Evolutionary conservation across 2,113 vertebrate species (phyloP), one percentile per base, ranked within the genome.

Genomic region (Lophotis ruficrista): DNA sequence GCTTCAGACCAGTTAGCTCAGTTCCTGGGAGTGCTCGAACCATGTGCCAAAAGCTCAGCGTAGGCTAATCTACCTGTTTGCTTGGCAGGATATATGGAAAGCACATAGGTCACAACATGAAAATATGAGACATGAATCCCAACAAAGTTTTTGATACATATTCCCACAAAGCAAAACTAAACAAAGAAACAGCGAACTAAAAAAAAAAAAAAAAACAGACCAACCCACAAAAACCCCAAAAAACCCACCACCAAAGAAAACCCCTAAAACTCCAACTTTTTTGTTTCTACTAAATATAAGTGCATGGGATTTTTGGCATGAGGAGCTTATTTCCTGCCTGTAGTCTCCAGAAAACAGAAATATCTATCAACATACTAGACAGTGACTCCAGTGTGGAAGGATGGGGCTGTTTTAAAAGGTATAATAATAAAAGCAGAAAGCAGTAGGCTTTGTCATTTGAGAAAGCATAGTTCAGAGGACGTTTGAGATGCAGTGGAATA

Each of bases 181-280:
- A 57, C 9, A 69, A 75, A 79, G 31, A 85, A 79, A 78, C 33
- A 58, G 28, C 8, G 5, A 62, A 23, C 14, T 68, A 75, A 61
- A 12, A 70, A 35, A 45, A 31, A 43, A 3, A 38, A 27, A 10
- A 22, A 19, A 30, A 28, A 4, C 45, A 37, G 50, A 15, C 7
- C 20, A 27, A 53, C 27, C 51, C 27, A 28, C 51, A 8, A 16
- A 53, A 12, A 28, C 8, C 5, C 17, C 3, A 12, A 28, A 31
- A 47, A 13, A 16, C 7, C 18, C 6, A 43, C 41, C 41, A 43
- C 37, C 31, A 24, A 35, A 6, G 31, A 48, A 31, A 35, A 9
- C 0, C 51, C 38, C 17, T 25, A 50, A 48, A 0, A 1, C 20
- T 4, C 18, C 18, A 56, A 51, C 2, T 12, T 48, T 58, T 76